Evolutionary conservation across 2,888 invertebrate genomes (phyloP), one percentile per base, ranked within the genome.

Genomic region (Chrysolina haemoptera): DNA sequence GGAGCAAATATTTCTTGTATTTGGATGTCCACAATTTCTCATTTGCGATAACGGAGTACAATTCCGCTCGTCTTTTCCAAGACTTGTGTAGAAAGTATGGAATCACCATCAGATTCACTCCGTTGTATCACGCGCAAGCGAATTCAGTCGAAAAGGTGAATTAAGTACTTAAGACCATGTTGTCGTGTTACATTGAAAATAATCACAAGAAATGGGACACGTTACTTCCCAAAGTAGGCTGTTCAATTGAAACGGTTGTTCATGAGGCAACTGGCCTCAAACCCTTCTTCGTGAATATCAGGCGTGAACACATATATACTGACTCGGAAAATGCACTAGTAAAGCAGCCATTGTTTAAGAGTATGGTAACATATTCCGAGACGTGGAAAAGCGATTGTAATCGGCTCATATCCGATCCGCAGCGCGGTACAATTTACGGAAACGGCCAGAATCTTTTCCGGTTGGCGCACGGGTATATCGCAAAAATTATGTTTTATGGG

Each of bases 111-210:
- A n/a, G n/a, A 18, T 50, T 16, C 18, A 50, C 16, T n/a, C 18
- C 50, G n/a, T 16, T 16, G 5, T 40, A 62, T 64, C 64, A 41
- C 9, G 20, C 65, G 11, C 84, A 85, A 62, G 81, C 81, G 3
- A 84, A 86, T 68, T 82, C 83, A 0, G 81, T 81, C 0, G 84
- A 85, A 71, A 50, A 84, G 11, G 78, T 81, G 0, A 85, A 85
- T 62, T 35, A 81, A n/a, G 82, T 82, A 0, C 27, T 85, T 1
- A 82, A 84, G 67, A 83, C 82, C 0, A 83, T 85, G 80, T 78
- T 85, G 0, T 59, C 80, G 1, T 71, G 82, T 14, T 85, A 79
- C 27, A 76, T 84, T 0, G 66, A 40, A 0, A 74, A 78, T 0
- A 76, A 81, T 35, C n/a, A n/a, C n/a, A n/a, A n/a, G n/a, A n/a